Conservation (phyloP, 1,140 invertebrate genomes). For the Harlomillsia oculata region DNA sequence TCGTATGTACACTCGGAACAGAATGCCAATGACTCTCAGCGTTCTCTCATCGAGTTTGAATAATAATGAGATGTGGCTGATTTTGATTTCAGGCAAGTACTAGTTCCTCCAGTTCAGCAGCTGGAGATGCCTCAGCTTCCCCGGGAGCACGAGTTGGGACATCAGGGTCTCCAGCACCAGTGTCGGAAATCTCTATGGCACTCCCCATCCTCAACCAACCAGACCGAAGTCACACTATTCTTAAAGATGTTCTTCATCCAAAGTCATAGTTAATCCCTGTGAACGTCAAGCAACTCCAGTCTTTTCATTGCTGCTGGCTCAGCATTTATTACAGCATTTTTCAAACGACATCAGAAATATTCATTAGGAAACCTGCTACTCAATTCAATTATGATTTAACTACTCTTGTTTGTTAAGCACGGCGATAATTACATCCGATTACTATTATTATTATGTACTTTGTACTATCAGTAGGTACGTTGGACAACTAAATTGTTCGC, state of each 20-base stretch:
- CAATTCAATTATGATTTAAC: not conserved
- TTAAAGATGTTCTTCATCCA: constrained; percentile 35
- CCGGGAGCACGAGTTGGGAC: constrained; percentile 13
- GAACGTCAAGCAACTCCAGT: no score
- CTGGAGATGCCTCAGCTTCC: not conserved
- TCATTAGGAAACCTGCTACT: not conserved
- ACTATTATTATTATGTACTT: no score
- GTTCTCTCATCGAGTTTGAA: no score
- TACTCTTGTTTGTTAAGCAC: constrained; percentile 3
- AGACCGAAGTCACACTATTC: constrained; percentile 34
- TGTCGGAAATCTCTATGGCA: constrained; percentile 32
- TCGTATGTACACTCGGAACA: no score
- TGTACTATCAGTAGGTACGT: no score
- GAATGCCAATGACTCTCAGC: no score
- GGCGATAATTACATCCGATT: no score
- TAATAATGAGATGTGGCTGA: constrained; percentile 31
- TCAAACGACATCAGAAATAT: no score
- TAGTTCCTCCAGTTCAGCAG: constrained; percentile 17
- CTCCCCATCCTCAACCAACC: constrained; percentile 32
- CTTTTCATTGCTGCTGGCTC: not conserved
- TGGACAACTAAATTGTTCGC: no score
- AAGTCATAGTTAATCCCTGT: constrained; percentile 12
- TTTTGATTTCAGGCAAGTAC: constrained; percentile 30
- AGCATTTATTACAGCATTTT: constrained; percentile 4
- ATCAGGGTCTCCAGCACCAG: not conserved